phyloP scores from a whole-genome alignment of 2,797 vertebrate species.

The Moxostoma hubbsi region DNA sequence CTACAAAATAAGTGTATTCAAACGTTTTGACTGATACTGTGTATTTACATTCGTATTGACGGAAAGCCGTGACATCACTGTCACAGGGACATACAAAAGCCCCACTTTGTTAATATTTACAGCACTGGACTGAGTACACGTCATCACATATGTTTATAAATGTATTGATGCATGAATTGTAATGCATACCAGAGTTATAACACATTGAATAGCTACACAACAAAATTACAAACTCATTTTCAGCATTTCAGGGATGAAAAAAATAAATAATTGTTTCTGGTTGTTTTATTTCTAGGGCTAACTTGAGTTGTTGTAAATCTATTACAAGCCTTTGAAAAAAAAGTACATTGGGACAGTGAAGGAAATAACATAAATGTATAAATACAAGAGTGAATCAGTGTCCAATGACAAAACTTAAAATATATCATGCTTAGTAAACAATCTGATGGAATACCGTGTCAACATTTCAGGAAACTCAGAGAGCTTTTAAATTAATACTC shows the following conservation, averaged over 20 bases:
- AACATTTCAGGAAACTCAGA: constrained; percentile 51
- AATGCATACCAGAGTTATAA: neutral
- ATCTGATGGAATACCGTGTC: constrained; percentile 73
- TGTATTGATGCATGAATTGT: constrained; percentile 47
- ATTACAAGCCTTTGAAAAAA: constrained; percentile 91
- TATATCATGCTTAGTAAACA: constrained; percentile 85
- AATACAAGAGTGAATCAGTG: constrained; percentile 87
- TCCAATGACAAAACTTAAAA: constrained; percentile 84
- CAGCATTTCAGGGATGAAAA: neutral
- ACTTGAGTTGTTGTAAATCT: constrained; percentile 89
- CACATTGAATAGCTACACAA: neutral
- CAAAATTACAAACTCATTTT: neutral
- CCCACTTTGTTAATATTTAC: constrained; percentile 66
- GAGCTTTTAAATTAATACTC: constrained; percentile 65
- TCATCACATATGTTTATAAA: constrained; percentile 53
- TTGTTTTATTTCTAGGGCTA: constrained; percentile 92
- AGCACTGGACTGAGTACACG: constrained; percentile 50
- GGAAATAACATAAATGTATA: constrained; percentile 87
- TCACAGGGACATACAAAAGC: constrained; percentile 46
- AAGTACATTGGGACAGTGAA: constrained; percentile 88
- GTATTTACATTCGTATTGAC: neutral
- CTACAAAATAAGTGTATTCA: too few relatives aligned
- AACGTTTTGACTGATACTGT: too few relatives aligned
- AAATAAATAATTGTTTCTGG: constrained; percentile 60
- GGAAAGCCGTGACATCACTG: constrained; percentile 5